Evolutionary conservation across 2,797 vertebrate species (phyloP).

Genomic region (Orestias chungarensis): DNA sequence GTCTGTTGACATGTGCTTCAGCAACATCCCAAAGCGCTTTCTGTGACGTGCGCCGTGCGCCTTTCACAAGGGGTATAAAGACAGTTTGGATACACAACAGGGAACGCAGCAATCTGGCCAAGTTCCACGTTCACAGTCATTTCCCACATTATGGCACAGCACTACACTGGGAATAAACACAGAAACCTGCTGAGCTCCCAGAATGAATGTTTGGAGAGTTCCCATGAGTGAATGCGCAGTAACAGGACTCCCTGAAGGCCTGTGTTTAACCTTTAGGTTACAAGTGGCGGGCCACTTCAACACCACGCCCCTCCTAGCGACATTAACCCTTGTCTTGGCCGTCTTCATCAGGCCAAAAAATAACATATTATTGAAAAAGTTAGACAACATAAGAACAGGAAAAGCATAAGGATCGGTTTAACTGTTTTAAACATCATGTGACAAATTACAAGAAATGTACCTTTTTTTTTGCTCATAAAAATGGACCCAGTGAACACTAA

Average conservation of each 20-base stretch:
- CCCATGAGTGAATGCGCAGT: slow-evolving; percentile 80
- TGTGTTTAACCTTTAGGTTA: slow-evolving; percentile 77
- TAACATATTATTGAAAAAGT: slow-evolving; percentile 12
- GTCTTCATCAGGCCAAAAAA: slow-evolving; percentile 16
- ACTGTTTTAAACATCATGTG: not conserved
- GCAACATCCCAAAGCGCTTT: slow-evolving; percentile 1
- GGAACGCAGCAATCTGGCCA: slow-evolving; percentile 63
- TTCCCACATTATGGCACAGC: slow-evolving; percentile 78
- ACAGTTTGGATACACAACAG: slow-evolving; percentile 44
- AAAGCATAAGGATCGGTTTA: not conserved
- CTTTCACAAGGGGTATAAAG: slow-evolving; percentile 43
- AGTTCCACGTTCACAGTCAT: slow-evolving; percentile 68
- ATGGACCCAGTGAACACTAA: not conserved
- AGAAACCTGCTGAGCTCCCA: slow-evolving; percentile 75
- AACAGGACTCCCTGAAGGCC: slow-evolving; percentile 76
- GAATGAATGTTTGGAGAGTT: slow-evolving; percentile 80
- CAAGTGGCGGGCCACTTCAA: slow-evolving; percentile 65
- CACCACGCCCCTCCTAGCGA: slow-evolving; percentile 28
- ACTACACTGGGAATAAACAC: slow-evolving; percentile 75
- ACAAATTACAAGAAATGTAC: not conserved
- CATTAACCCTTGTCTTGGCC: slow-evolving; percentile 65
- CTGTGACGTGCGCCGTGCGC: slow-evolving; percentile 17
- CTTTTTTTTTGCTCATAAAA: not conserved
- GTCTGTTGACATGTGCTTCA: slow-evolving; percentile 32
- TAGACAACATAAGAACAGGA: slow-evolving; percentile 10